Base-by-base conservation (phyloP, 2,113 vertebrate genomes). In the Corynorhinus townsendii region DNA sequence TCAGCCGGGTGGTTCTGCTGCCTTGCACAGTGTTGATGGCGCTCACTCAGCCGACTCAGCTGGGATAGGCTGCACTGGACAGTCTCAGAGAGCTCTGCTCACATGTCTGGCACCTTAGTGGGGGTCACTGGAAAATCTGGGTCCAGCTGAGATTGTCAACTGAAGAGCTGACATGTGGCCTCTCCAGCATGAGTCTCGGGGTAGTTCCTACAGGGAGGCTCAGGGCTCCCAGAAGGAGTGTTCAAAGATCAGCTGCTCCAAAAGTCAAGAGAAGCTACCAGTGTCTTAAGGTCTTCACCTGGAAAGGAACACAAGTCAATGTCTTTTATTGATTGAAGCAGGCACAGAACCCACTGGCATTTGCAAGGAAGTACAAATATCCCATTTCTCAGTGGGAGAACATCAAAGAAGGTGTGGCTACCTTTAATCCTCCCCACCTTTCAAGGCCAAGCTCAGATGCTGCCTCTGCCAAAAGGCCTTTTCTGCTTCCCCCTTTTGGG, bases 21-120 rank as follows among this genome's bases (percentile, higher is more conserved):
- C 24, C 71, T 19, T 9, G 9, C 5, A 1, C 0, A 0, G 7
- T 54, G 19, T 22, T 47, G 22, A 49, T 10, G 1, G 49, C 35
- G 24, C 8, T 71, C 79, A 56, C 43, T 26, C 3, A 0, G 3
- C 6, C 26, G 22, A 4, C 56, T 64, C 30, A 20, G 20, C 7
- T 43, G 66, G 43, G 40, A 66, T 7, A 26, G 33, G 52, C 40
- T 85, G n/a, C 45, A 1, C 43, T 47, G 11, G 22, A 56, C 33
- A n/a, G 38, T 43, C 47, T 20, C 68, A 28, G 24, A 54, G 11
- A 52, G n/a, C 19, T 83, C 43, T 7, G 15, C 45, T 73, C 30
- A 49, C 5, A 9, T 49, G 15, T 11, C 33, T 40, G 26, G 40
- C 2, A 3, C 38, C 20, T 47, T 19, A 16, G 15, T 24, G 2